Evolutionary conservation across 2,888 invertebrate genomes (phyloP).

Genomic region (Cartodere bifasciata): DNA sequence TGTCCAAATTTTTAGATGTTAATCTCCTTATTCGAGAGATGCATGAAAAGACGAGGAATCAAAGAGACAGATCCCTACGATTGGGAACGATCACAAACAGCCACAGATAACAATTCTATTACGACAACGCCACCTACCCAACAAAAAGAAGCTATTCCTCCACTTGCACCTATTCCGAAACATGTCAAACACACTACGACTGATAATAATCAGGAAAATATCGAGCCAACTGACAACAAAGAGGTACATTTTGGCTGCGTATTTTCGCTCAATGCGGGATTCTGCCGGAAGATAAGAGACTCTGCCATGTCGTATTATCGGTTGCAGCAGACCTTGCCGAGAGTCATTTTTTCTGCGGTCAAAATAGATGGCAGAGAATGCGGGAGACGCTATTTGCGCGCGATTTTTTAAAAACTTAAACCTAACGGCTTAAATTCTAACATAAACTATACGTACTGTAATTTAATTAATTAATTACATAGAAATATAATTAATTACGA

Average conservation of each 20-base stretch:
- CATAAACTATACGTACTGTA: no score
- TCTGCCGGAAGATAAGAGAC: no score
- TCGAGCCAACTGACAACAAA: conserved; percentile 51
- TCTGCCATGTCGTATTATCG: no score
- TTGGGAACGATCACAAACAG: conserved; percentile 65
- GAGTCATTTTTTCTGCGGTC: no score
- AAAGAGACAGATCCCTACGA: conserved; percentile 86
- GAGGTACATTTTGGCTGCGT: conserved; percentile 30
- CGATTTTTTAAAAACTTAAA: no score
- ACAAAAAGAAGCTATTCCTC: conserved; percentile 22
- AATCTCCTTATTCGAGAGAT: conserved; percentile 73
- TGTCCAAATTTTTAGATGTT: conserved; percentile 64
- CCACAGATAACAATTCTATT: conserved; percentile 26
- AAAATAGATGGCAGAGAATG: no score
- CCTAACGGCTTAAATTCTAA: no score
- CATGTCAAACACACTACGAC: conserved; percentile 38
- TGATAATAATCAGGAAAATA: conserved; percentile 54
- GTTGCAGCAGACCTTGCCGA: no score
- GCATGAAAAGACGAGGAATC: conserved; percentile 87
- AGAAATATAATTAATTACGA: no score
- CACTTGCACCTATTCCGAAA: conserved; percentile 23
- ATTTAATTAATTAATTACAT: no score
- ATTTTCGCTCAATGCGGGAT: not conserved
- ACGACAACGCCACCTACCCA: conserved; percentile 23
- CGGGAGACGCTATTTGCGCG: no score